Percentiles rank a stretch among this genome's conserved stretches.
Conservation (phyloP, 2,888 invertebrate species). For the Eremobia ochroleuca region DNA sequence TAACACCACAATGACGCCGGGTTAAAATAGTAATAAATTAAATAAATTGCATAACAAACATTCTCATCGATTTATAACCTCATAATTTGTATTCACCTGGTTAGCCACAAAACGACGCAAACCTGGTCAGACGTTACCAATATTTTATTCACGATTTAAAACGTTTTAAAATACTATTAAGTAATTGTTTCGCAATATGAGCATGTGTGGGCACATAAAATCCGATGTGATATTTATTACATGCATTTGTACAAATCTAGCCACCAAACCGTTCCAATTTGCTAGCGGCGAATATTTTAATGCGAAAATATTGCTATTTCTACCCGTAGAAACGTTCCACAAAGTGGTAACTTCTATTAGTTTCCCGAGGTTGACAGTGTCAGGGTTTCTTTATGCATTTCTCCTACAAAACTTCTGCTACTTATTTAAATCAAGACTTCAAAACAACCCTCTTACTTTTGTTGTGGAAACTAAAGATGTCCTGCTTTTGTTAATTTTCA, state of each 20-base stretch:
- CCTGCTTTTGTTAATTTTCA: slow-evolving; percentile 6
- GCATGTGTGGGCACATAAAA: slow-evolving; percentile 14
- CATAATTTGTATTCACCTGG: not conserved
- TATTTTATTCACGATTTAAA: slow-evolving; percentile 13
- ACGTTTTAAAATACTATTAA: not conserved
- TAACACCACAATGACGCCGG: too few species aligned
- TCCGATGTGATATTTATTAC: slow-evolving; percentile 33
- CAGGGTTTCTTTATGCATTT: slow-evolving; percentile 39
- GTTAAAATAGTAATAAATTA: not conserved
- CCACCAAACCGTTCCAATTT: slow-evolving; percentile 38
- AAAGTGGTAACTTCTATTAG: slow-evolving; percentile 45
- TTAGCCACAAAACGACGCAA: not conserved
- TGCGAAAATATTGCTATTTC: slow-evolving; percentile 40
- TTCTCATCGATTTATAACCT: not conserved
- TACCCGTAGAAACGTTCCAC: not conserved
- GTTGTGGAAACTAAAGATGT: slow-evolving; percentile 7
- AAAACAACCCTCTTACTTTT: slow-evolving; percentile 16
- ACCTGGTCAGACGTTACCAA: not conserved
- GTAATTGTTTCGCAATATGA: slow-evolving; percentile 17
- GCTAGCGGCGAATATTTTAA: slow-evolving; percentile 38
- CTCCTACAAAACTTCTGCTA: slow-evolving; percentile 31
- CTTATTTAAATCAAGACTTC: slow-evolving; percentile 47
- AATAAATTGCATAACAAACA: not conserved
- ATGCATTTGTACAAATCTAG: slow-evolving; percentile 31
- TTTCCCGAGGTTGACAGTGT: slow-evolving; percentile 12